Base-by-base conservation (phyloP, 2,797 vertebrate genomes). In the Microctenopoma steveboyesi region DNA sequence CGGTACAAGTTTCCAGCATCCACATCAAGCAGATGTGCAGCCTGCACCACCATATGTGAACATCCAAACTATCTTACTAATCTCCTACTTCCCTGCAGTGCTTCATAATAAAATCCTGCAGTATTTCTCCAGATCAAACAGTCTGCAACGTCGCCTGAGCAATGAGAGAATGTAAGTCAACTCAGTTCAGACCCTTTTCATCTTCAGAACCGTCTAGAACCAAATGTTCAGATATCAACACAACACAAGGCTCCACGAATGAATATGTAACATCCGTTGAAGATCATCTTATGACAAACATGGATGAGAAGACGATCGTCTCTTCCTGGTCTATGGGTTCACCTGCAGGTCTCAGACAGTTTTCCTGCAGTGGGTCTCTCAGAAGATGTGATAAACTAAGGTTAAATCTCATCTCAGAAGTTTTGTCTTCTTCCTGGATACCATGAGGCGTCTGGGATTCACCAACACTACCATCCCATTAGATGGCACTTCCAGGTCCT, bases 241-340 rank as follows among this genome's bases (percentile, higher is more conserved):
- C 25, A 48, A 71, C 2, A 2, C 39, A 54, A 69, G 69, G 37
- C 54, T 69, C 69, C 59, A 8, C 25, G 39, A 68, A 74, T 6
- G 2, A 61, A 69, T 81, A 55, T 0, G 25, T 7, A 30, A 47
- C 2, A 3, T 63, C 55, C 1, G 5, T 46, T 5, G 18, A 65
- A 60, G 79, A 86, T 90, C 84, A 88, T 88, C 88, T 90, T 43
- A 76, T 66, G 48, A 53, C 6, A 28, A 53, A 65, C 3, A 12
- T 37, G 55, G 47, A 63, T 12, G 74, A 63, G 50, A 30, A 58
- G 30, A 40, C 22, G 33, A 46, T 35, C 49, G 8, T 55, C 61
- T 58, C 46, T 2, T 72, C 56, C 61, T 27, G 65, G 76, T 57
- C 76, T 74, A 65, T 61, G 54, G 16, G 66, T 39, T 79, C 82